A percentile compares a stretch with the other conserved stretches of the same genome.
phyloP scores from a whole-genome alignment of 1,140 invertebrate genomes.

The Brachionus sp. region DNA sequence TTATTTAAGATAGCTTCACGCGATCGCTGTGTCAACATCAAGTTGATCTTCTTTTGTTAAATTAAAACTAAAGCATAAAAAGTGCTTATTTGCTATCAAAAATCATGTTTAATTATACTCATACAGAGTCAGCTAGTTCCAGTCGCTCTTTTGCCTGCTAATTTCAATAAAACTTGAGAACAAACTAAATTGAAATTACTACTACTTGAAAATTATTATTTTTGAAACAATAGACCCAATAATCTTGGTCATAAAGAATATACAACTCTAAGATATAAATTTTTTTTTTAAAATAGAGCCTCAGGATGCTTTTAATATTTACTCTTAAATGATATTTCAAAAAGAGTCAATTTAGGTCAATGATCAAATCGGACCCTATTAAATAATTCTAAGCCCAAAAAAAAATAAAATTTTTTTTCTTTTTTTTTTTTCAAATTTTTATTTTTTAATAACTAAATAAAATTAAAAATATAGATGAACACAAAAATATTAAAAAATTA shows the following conservation, averaged over 20 bases:
- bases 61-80: background rate
- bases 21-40: slow-evolving; percentile 10
- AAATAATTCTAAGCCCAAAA: background rate
- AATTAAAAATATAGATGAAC: background rate
- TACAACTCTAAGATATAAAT: background rate
- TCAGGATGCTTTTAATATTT: background rate
- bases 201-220: background rate
- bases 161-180: slow-evolving; percentile 1
- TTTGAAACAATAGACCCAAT: background rate
- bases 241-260: background rate
- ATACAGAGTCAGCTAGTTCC: background rate
- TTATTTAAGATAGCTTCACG: slow-evolving; percentile 31
- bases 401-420: background rate
- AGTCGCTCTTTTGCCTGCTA: background rate
- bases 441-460: background rate
- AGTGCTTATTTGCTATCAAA: background rate
- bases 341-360: background rate
- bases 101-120: slow-evolving; percentile 28
- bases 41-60: slow-evolving; percentile 14
- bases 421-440: background rate
- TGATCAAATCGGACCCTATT: background rate
- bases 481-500: background rate
- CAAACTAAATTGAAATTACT: background rate
- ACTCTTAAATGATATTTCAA: background rate
- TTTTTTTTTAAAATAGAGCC: background rate